These are phyloP conservation scores for Pogonocichla stellata DNA, from an alignment of 2,113 vertebrate genomes.

Conservation along the genomic window DNA sequence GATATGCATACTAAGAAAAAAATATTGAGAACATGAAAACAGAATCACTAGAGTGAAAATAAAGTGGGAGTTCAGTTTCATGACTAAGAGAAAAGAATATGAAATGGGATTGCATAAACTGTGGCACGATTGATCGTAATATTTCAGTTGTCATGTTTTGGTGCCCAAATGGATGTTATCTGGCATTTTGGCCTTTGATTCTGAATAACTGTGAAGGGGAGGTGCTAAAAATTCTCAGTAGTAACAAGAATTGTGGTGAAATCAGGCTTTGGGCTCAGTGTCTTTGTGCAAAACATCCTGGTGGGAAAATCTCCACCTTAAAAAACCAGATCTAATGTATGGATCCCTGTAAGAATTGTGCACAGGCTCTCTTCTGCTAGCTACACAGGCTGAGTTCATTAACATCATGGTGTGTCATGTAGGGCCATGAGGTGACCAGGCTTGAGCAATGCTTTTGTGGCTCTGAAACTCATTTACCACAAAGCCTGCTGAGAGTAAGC, in stretches of 20 bases:
- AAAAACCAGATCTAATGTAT: background rate
- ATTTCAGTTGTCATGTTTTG: background rate
- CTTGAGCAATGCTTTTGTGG: background rate
- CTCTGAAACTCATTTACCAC: background rate
- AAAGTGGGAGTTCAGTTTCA: background rate
- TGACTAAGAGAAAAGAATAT: background rate
- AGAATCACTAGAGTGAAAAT: background rate
- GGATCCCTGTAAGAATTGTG: background rate
- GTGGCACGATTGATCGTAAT: rapidly evolving
- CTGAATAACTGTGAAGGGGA: background rate
- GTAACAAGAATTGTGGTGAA: background rate
- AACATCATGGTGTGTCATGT: background rate
- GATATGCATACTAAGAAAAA: background rate
- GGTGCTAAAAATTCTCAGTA: background rate
- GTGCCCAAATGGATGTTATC: background rate
- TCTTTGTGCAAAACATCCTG: background rate
- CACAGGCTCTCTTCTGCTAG: background rate
- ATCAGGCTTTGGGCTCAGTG: background rate
- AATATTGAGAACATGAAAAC: background rate
- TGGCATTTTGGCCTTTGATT: background rate
- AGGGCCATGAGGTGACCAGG: background rate
- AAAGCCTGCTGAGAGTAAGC: background rate
- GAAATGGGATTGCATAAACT: background rate
- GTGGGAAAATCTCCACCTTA: background rate
- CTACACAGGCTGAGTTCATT: background rate